Conservation (phyloP, 2,113 vertebrate species). For the Paramisgurnus dabryanus region DNA sequence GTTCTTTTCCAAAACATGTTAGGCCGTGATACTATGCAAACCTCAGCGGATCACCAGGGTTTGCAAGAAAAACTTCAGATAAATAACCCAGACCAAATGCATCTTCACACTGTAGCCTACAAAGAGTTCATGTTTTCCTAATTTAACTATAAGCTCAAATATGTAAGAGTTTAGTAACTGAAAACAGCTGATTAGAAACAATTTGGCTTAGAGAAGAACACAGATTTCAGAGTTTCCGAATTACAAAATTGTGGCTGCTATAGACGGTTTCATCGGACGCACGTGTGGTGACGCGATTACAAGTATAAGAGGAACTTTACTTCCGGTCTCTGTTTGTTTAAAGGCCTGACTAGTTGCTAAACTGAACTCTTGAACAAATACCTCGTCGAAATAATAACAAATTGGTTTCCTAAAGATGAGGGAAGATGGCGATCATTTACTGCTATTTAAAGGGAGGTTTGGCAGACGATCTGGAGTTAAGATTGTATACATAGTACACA, state of each 20-base stretch:
- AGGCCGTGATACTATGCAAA: slow-evolving; percentile 14
- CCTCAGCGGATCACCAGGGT: slow-evolving; percentile 21
- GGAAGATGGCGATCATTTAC: too few species aligned
- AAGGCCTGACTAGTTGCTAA: too few species aligned
- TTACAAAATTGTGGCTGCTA: slow-evolving; percentile 14
- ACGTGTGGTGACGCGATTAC: too few species aligned
- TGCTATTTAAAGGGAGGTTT: too few species aligned
- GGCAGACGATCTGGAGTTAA: too few species aligned
- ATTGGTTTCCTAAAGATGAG: too few species aligned
- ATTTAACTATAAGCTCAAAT: neutral
- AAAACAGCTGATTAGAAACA: slow-evolving; percentile 1
- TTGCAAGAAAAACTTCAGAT: slow-evolving; percentile 6
- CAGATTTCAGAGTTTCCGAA: slow-evolving; percentile 11
- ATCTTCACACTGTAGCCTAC: slow-evolving; percentile 12
- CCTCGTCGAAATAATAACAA: too few species aligned
- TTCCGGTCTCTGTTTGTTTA: too few species aligned
- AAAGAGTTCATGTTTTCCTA: slow-evolving; percentile 13
- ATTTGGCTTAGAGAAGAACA: neutral
- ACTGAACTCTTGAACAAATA: too few species aligned
- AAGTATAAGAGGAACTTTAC: too few species aligned
- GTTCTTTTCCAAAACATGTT: neutral
- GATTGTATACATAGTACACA: too few species aligned
- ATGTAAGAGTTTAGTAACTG: neutral
- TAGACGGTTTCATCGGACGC: too few species aligned
- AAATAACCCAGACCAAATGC: neutral